Base-by-base conservation (phyloP, 2,888 invertebrate species). In the Shargacucullia verbasci region DNA sequence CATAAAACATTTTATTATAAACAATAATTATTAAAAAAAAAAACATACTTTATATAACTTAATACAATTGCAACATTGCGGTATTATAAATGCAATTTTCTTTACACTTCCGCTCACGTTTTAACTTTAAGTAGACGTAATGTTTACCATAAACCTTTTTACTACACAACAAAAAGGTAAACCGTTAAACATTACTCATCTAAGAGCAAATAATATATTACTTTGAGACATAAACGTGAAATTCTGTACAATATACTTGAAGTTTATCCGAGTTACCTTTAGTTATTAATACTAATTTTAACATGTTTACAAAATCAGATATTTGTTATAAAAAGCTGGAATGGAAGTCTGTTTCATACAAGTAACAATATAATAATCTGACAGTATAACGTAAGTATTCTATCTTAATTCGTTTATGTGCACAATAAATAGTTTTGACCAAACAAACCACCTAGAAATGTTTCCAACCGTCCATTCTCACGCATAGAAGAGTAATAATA, bases 1-100 rank as follows among this genome's bases (percentile, higher is more conserved):
- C 81, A 84, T 90, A 90, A 89, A 92, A 90, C 90, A 86, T 91
- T 93, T 92, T 92, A 93, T 91, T 92, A 91, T 87, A 93, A 93
- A 93, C 92, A 92, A 93, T 91, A 90, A 91, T 91, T 87, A 85
- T 81, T 86, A 87, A 87, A 90, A 90, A 27, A 27, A 9, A 89
- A 90, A 87, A 87, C 85, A 86, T 85, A 84, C 84, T 83, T 81
- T 77, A 88, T 85, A 88, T 83, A 87, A 87, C 86, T 85, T 85
- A 91, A 59, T 74, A 76, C 88, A 87, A 89, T 87, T 87, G 86
- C 89, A 89, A 90, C 88, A 86, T 88, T 89, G 87, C 86, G 85
- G 83, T 84, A 82, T 84, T 83, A 88, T 89, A 92, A 92, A 92
- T 92, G 91, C 92, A 89, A 85, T 88, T n/a, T 81, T 82, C 79